Evolutionary conservation across 2,888 invertebrate genomes (phyloP), one percentile per base, ranked within the genome.

Genomic region (Caenorhabditis macrosperma): DNA sequence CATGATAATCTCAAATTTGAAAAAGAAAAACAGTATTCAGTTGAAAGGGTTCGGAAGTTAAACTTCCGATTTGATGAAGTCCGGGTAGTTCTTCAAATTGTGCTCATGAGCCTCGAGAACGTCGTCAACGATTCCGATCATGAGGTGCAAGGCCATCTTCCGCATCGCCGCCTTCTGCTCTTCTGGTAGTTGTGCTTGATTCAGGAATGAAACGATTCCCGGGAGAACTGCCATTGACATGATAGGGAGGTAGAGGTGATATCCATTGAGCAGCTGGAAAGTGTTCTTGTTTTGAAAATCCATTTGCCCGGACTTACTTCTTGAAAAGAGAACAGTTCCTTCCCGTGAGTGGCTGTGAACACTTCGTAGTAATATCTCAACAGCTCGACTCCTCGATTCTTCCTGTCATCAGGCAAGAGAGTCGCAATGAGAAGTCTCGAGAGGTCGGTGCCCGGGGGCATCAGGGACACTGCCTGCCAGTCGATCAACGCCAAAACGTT

Each of bases 221-320:
- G 69, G 60, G 6, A 60, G 20, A n/a, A 69, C 24, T 15, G 38
- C 7, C 38, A 69, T 52, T 0, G 60, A 17, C 33, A 35, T 35
- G 26, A 60, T 50, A 1, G 69, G 69, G 28, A 60, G 48, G 28
- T 52, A 41, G 4, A 69, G 22, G 15, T 41, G 26, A 15, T 60
- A 69, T 0, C 60, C 60, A 20, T 69, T 41, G 24, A 50, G n/a
- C 4, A 69, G 26, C 69, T 69, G 20, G 46, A 60, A 59, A 22
- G 7, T 3, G 15, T 33, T 20, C 6, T 24, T 17, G n/a, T 22
- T 9, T 12, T 24, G 2, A 10, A 9, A n/a, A n/a, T n/a, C n/a
- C n/a, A 10, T 38, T 28, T 3, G 35, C 9, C 5, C 15, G 20
- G 38, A 12, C 12, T 38, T 52, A 54, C 66, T 33, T 55, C 54